Evolutionary conservation across 2,113 vertebrate genomes (phyloP).

Genomic region (Nannospalax galili): DNA sequence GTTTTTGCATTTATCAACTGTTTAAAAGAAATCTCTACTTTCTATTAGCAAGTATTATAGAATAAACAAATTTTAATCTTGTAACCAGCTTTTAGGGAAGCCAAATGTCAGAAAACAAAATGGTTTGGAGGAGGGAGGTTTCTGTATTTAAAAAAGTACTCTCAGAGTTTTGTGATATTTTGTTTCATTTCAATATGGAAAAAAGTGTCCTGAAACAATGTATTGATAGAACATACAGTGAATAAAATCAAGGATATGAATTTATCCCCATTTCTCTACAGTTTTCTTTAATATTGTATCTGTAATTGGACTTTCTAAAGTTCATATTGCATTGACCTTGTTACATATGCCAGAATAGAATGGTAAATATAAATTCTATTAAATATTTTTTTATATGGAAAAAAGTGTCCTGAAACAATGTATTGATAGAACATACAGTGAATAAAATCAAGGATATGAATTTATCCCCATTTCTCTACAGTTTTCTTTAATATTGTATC

Average conservation of each 20-base stretch:
- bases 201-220: background rate
- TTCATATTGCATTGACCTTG: too few species aligned
- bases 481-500: too few species aligned
- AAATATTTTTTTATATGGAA: background rate
- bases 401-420: background rate
- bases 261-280: too few species aligned
- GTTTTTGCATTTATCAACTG: background rate
- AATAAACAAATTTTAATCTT: background rate
- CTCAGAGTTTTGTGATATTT: too few species aligned
- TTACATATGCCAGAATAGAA: too few species aligned
- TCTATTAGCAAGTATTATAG: background rate
- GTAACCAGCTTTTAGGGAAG: background rate
- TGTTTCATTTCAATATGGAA: background rate
- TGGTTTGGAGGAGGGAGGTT: background rate
- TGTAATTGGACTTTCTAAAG: too few species aligned
- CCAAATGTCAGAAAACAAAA: background rate
- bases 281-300: too few species aligned
- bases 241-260: too few species aligned
- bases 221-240: background rate
- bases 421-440: background rate
- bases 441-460: too few species aligned
- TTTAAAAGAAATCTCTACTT: background rate
- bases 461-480: too few species aligned
- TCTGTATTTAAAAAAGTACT: background rate
- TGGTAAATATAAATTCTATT: too few species aligned